Conservation (phyloP, 1,140 invertebrate species). For the Andricus grossulariae region DNA sequence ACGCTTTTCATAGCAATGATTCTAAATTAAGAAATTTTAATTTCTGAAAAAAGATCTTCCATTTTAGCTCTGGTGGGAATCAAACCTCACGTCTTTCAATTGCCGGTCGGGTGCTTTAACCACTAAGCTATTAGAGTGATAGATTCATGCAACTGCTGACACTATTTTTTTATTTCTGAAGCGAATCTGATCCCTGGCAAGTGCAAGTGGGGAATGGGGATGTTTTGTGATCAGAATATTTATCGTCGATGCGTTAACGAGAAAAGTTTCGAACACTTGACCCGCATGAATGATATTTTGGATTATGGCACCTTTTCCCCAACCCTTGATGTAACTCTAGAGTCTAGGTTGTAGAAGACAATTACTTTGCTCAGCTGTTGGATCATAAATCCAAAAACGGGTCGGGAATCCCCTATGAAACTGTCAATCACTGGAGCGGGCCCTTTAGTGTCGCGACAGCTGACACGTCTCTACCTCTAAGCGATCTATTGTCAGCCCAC, state of each 20-base stretch:
- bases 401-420: conserved; percentile 63
- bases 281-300: conserved; percentile 42
- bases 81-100: no score
- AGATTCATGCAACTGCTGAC: no score
- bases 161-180: no score
- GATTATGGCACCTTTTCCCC: conserved; percentile 32
- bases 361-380: conserved; percentile 31
- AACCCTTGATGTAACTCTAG: background rate
- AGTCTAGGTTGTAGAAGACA: background rate
- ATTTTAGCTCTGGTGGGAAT: no score
- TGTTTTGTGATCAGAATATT: conserved; percentile 5
- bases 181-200: no score
- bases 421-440: conserved; percentile 67
- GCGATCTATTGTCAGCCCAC: conserved; percentile 65
- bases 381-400: conserved; percentile 64
- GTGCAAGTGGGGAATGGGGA: background rate
- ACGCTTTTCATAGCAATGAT: no score
- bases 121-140: no score
- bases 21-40: no score
- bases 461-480: conserved; percentile 66
- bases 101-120: no score
- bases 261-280: conserved; percentile 40
- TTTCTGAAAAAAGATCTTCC: no score
- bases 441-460: conserved; percentile 61
- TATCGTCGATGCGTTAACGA: conserved; percentile 17